Evolutionary conservation across 2,797 vertebrate species (phyloP).

Genomic region (Galago senegalensis): DNA sequence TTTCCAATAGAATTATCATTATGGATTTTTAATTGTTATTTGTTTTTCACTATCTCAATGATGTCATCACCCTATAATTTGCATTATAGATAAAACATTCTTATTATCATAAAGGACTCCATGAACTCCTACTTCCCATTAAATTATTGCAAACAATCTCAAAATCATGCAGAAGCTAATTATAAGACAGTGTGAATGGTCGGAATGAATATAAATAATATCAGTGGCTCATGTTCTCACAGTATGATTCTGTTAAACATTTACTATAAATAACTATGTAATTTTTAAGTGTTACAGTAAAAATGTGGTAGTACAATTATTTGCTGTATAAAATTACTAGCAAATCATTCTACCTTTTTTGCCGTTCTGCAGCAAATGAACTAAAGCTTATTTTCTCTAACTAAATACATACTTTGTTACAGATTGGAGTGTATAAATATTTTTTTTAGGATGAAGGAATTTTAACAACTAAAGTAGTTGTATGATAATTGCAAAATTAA

Average conservation of each 20-base stretch:
- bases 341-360: slow-evolving; percentile 52
- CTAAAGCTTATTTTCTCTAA: slow-evolving; percentile 59
- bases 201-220: slow-evolving; percentile 86
- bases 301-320: slow-evolving; percentile 72
- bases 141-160: slow-evolving; percentile 85
- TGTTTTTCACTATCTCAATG: slow-evolving; percentile 76
- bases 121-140: slow-evolving; percentile 77
- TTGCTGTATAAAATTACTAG: slow-evolving; percentile 58
- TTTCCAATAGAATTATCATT: slow-evolving; percentile 73
- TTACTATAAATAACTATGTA: slow-evolving; percentile 83
- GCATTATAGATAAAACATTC: slow-evolving; percentile 74
- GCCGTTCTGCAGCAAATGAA: slow-evolving; percentile 1
- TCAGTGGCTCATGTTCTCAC: slow-evolving; percentile 81
- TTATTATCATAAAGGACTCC: slow-evolving; percentile 73
- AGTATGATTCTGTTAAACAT: slow-evolving; percentile 81
- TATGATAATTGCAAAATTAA: background rate
- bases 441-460: background rate
- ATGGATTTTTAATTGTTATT: slow-evolving; percentile 82
- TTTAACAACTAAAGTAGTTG: background rate
- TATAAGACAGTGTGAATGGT: slow-evolving; percentile 83
- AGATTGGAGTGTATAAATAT: background rate
- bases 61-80: slow-evolving; percentile 66
- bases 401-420: background rate
- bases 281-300: background rate
- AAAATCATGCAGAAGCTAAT: slow-evolving; percentile 85